Evolutionary conservation across 2,113 vertebrate genomes (phyloP).

Genomic region (Arvicanthis niloticus): DNA sequence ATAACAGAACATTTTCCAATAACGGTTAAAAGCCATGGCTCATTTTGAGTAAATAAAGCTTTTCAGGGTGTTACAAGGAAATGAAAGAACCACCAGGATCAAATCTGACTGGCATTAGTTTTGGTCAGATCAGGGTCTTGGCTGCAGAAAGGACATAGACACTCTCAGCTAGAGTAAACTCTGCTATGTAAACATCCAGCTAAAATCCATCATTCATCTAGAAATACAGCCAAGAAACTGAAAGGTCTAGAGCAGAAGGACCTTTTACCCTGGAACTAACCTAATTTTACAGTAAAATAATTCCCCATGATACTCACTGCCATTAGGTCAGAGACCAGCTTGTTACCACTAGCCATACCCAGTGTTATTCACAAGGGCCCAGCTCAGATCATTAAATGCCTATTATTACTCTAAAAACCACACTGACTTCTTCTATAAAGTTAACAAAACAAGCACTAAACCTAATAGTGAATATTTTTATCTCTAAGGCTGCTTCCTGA

Average conservation of each 20-base stretch:
- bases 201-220: not conserved
- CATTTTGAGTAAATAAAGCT: conserved; percentile 62
- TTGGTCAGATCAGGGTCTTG: conserved; percentile 32
- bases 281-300: conserved; percentile 18
- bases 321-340: not conserved
- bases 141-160: not conserved
- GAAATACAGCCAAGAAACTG: not conserved
- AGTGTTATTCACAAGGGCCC: not conserved
- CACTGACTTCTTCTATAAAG: not conserved
- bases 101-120: conserved; percentile 60
- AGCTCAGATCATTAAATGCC: not conserved
- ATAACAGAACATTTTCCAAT: not conserved
- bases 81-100: conserved; percentile 37
- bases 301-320: not conserved
- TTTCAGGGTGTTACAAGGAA: conserved; percentile 9
- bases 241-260: not conserved
- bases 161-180: not conserved
- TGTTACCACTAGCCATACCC: not conserved
- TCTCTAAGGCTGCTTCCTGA: not conserved
- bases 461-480: not conserved
- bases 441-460: not conserved
- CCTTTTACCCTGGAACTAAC: not conserved
- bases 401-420: not conserved
- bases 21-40: conserved; percentile 32
- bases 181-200: not conserved